A percentile compares a stretch with the other conserved stretches of the same genome.
Conservation (phyloP, 2,888 invertebrate species). For the Acanthococcus lagerstroemiae region DNA sequence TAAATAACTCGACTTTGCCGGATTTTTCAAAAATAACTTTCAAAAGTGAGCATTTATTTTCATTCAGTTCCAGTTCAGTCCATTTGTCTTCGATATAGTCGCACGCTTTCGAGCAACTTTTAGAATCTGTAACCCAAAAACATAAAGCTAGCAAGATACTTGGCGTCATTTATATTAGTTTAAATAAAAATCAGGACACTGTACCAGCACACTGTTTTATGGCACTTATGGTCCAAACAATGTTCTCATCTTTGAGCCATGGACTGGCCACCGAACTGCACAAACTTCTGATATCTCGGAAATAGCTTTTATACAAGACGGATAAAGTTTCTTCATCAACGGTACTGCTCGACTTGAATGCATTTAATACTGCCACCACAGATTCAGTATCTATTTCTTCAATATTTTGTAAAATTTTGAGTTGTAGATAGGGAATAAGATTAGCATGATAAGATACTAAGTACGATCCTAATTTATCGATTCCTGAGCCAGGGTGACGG, state of each 20-base stretch:
- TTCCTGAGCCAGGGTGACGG: not conserved
- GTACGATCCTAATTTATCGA: not conserved
- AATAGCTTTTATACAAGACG: too few relatives aligned
- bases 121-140: not conserved
- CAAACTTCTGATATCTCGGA: too few relatives aligned
- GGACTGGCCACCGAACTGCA: too few relatives aligned
- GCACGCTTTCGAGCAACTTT: not conserved
- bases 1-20: not conserved
- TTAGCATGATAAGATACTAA: not conserved
- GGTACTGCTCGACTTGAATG: too few relatives aligned
- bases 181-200: too few relatives aligned
- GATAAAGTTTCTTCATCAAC: too few relatives aligned
- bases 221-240: too few relatives aligned
- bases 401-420: not conserved
- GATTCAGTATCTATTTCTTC: not conserved
- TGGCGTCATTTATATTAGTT: not conserved
- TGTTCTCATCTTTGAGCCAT: too few relatives aligned
- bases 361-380: too few relatives aligned
- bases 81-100: not conserved
- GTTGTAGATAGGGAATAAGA: not conserved
- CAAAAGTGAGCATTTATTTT: not conserved
- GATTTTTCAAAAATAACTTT: slow-evolving; percentile 7
- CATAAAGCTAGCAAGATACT: not conserved
- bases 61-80: not conserved
- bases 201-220: too few relatives aligned